Percentiles rank a stretch among this genome's conserved stretches.
These are phyloP conservation scores for Agriopis leucophaearia DNA, from an alignment of 2,888 invertebrate genomes.

Conservation along the genomic window DNA sequence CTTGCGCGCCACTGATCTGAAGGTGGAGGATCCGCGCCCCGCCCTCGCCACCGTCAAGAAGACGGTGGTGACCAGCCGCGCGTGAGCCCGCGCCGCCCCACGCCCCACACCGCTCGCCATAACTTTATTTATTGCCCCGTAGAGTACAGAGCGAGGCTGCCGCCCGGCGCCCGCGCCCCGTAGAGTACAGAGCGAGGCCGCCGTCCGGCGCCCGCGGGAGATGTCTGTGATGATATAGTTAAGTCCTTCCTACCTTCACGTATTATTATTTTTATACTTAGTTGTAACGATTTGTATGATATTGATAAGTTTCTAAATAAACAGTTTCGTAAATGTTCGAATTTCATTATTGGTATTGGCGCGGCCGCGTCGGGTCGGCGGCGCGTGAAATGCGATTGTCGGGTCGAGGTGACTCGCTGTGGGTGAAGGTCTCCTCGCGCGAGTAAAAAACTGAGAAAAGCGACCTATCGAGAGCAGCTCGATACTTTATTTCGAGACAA, in stretches of 20 bases:
- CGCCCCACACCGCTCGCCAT: slow-evolving; percentile 68
- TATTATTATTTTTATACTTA: slow-evolving; percentile 81
- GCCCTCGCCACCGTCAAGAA: slow-evolving; percentile 45
- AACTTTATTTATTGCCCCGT: slow-evolving; percentile 73
- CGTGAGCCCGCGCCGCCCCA: slow-evolving; percentile 44
- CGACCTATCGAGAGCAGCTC: slow-evolving; percentile 44
- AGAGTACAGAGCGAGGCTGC: slow-evolving; percentile 35
- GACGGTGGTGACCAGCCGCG: slow-evolving; percentile 46
- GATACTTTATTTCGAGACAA: slow-evolving; percentile 36
- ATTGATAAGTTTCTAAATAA: slow-evolving; percentile 81
- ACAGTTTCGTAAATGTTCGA: slow-evolving; percentile 75
- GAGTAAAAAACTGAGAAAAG: slow-evolving; percentile 62
- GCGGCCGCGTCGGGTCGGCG: slow-evolving; percentile 53
- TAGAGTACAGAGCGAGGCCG: slow-evolving; percentile 38
- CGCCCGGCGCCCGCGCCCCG: slow-evolving; percentile 41
- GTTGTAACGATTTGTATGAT: slow-evolving; percentile 61
- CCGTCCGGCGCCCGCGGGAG: slow-evolving; percentile 23
- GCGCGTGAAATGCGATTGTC: slow-evolving; percentile 73
- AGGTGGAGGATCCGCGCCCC: slow-evolving; percentile 67
- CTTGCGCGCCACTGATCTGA: slow-evolving; percentile 70
- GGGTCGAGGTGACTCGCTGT: slow-evolving; percentile 59
- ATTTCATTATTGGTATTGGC: slow-evolving; percentile 71
- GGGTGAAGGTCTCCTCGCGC: slow-evolving; percentile 76
- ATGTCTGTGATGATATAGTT: slow-evolving; percentile 70
- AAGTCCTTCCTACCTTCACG: slow-evolving; percentile 50